Base-by-base conservation (phyloP, 2,113 vertebrate genomes). In the Myiopsitta monachus region DNA sequence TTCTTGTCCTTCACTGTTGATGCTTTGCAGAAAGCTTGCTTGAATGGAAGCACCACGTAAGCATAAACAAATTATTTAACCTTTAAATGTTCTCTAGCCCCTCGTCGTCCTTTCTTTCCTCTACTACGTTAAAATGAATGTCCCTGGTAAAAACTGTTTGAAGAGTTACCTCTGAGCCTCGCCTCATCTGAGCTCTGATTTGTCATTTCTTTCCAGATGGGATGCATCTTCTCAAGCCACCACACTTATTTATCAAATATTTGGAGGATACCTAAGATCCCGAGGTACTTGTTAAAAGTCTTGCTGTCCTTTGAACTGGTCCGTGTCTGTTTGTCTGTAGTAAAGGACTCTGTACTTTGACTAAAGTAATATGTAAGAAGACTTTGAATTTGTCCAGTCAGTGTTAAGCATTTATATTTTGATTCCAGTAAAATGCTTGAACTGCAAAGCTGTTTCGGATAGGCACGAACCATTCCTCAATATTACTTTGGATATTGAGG, bases 11-110 rank as follows among this genome's bases (percentile, higher is more conserved):
- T 99, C 96, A 99, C 99, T 46, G 98, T 99, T 70, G 99, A 99
- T 89, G 99, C 99, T 98, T 99, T 99, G 98, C 99, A 99, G 97
- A 99, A 99, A 98, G 98, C 99, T 59, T 99, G 99, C 95, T 98
- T 99, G 92, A 98, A 99, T 91, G 99, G 98, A 88, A 98, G 97
- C 96, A 98, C 98, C 96, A 99, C 98, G 99, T 99, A 96, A 98
- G 99, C 98, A 75, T 62, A 61, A 75, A 62, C 44, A 30, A 47
- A 52, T 78, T 14, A 22, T 22, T n/a, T 38, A 2, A 61, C 19
- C 11, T 61, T 10, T 31, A 3, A 21, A 10, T 23, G 11, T 82
- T 78, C 49, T 59, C 26, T 55, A 52, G 8, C 18, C 43, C 52
- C 10, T 83, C 4, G 41, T 62, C 38, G 10, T 39, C 26, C 27